Evolutionary conservation across 2,797 vertebrate genomes (phyloP).

Genomic region (Cichlasoma orientale): DNA sequence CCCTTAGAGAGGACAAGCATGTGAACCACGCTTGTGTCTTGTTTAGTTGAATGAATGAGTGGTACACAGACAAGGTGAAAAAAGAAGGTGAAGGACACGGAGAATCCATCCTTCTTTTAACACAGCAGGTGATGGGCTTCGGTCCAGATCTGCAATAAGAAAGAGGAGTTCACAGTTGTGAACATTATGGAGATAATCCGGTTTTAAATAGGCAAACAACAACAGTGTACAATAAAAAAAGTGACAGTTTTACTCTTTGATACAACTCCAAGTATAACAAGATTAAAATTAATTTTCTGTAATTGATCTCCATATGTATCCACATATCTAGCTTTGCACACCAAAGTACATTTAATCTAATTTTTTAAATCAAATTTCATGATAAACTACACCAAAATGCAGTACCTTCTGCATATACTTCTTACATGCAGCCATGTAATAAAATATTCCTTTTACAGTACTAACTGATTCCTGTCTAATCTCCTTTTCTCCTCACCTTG

Average conservation of each 20-base stretch:
- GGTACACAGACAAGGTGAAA: constrained; percentile 6
- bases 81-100: background rate
- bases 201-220: background rate
- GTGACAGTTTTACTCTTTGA: background rate
- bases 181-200: background rate
- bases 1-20: constrained; percentile 55
- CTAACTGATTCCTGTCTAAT: constrained; percentile 51
- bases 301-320: background rate
- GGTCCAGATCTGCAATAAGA: constrained; percentile 1
- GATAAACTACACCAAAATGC: background rate
- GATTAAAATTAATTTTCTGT: background rate
- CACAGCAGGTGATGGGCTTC: constrained; percentile 3
- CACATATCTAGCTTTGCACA: background rate
- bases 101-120: constrained; percentile 16
- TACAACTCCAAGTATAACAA: background rate
- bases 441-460: constrained; percentile 1
- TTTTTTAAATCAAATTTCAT: background rate
- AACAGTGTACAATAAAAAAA: background rate
- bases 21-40: constrained; percentile 30
- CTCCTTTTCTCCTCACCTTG: constrained; percentile 60
- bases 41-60: constrained; percentile 42
- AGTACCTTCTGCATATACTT: background rate
- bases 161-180: background rate
- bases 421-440: background rate
- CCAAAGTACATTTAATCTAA: background rate